Evolutionary conservation across 2,888 invertebrate genomes (phyloP).

Genomic region (Drosophila mimetica): DNA sequence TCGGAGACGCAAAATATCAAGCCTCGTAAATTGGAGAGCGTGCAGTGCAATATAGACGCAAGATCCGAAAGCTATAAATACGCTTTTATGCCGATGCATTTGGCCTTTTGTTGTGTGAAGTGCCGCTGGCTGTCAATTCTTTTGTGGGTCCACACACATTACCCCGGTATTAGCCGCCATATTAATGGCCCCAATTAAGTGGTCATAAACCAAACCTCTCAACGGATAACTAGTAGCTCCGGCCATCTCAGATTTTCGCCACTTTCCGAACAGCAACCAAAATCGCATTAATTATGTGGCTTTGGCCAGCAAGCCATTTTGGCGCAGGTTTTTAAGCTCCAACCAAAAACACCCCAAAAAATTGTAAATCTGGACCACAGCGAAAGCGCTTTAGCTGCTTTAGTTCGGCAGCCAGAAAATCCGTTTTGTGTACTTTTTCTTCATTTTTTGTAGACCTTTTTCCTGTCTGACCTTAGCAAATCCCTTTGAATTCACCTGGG

Average conservation of each 20-base stretch:
- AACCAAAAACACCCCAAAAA: background rate
- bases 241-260: constrained; percentile 27
- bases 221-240: constrained; percentile 4
- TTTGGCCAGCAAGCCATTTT: constrained; percentile 26
- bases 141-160: constrained; percentile 43
- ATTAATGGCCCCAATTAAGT: constrained; percentile 70
- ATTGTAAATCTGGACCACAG: constrained; percentile 21
- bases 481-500: constrained; percentile 32
- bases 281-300: constrained; percentile 72
- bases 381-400: constrained; percentile 46
- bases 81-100: constrained; percentile 33
- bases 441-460: constrained; percentile 23
- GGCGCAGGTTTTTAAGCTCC: background rate
- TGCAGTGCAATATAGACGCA: constrained; percentile 31
- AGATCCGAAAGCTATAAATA: constrained; percentile 44
- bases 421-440: constrained; percentile 16
- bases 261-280: constrained; percentile 42
- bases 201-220: constrained; percentile 55
- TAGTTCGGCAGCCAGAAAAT: constrained; percentile 6
- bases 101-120: background rate
- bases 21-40: constrained; percentile 36
- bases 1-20: constrained; percentile 48
- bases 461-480: constrained; percentile 27
- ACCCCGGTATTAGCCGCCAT: constrained; percentile 54
- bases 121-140: constrained; percentile 42